Base-by-base conservation (phyloP, 2,797 vertebrate genomes). In the Phyllotis vaccarum region DNA sequence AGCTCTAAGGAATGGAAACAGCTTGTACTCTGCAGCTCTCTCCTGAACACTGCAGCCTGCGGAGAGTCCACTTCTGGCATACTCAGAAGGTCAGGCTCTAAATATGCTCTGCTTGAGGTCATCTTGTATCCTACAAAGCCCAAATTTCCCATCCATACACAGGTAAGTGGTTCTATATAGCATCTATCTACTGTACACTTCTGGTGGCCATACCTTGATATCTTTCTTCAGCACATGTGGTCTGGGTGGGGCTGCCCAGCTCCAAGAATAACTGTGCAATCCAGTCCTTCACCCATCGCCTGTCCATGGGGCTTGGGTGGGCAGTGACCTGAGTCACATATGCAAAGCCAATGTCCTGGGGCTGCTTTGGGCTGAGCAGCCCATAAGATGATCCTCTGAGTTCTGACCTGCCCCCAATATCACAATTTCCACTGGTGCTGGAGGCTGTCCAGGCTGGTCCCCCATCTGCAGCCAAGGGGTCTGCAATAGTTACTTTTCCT, bases 21-120 rank as follows among this genome's bases (percentile, higher is more conserved):
- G 37, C 34, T 58, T 22, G 29, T 7, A 0, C 16, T 27, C 52
- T 43, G 0, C 1, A 9, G 74, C 66, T 4, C 14, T 0, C 13
- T 19, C 13, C 0, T 31, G 76, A 56, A 52, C 68, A 12, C 46
- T 2, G 46, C 7, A 3, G n/a, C 31, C 27, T 56, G 76, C 6
- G 24, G 43, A 5, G 62, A 3, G 62, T 22, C 66, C 3, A 8
- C n/a, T 31, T 43, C 40, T 29, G 2, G 12, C 5, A 11, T 6
- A 13, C 58, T 91, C 78, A 29, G 91, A 37, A 74, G 72, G 43
- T 13, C 13, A 16, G 95, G 56, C 34, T 52, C 54, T 22, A 24
- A 62, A 60, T 8, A 52, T 43, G 64, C 37, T 81, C 80, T 21
- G 80, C 86, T 17, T 75, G 13, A 14, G 27, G 72, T n/a, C 2